A percentile compares a stretch with the other conserved stretches of the same genome.
phyloP scores from a whole-genome alignment of 1,140 invertebrate genomes.

The Drosophila subpulchrella region DNA sequence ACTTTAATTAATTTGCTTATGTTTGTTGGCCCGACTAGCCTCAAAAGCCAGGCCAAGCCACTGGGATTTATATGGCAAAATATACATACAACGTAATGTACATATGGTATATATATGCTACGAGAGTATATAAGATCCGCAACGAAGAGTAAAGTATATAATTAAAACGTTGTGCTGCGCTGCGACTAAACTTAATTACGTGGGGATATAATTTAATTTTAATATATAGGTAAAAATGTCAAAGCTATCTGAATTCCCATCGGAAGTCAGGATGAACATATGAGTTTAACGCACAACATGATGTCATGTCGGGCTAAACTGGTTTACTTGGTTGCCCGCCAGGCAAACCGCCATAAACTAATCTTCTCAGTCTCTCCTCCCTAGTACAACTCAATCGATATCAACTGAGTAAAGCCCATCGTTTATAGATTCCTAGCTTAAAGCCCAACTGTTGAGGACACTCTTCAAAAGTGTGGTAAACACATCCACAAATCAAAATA shows the following conservation, averaged over 20 bases:
- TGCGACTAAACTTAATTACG: conserved; percentile 40
- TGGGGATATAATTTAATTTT: conserved; percentile 49
- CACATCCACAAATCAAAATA: conserved; percentile 60
- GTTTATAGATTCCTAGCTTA: conserved; percentile 38
- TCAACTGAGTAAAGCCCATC: conserved; percentile 16
- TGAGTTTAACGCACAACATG: conserved; percentile 9
- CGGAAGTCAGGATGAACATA: conserved; percentile 29
- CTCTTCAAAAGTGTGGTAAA: conserved; percentile 22
- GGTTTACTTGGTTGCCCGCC: not conserved
- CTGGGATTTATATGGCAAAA: conserved; percentile 20
- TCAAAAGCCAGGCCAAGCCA: conserved; percentile 35
- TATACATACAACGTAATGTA: not conserved
- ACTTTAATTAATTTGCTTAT: conserved; percentile 84
- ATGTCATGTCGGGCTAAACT: conserved; percentile 27
- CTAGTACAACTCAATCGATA: conserved; percentile 9
- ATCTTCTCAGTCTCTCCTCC: not conserved
- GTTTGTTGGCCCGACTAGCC: conserved; percentile 40
- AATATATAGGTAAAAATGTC: conserved; percentile 7
- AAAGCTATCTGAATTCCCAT: conserved; percentile 14
- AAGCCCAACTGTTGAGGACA: not conserved
- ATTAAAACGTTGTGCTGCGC: conserved; percentile 27
- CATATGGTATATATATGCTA: not conserved
- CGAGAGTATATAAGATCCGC: conserved; percentile 3
- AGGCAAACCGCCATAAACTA: conserved; percentile 15
- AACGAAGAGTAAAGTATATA: conserved; percentile 52